These are phyloP conservation scores for Thunnus albacares DNA, from an alignment of 2,797 vertebrate species.

Conservation along the genomic window DNA sequence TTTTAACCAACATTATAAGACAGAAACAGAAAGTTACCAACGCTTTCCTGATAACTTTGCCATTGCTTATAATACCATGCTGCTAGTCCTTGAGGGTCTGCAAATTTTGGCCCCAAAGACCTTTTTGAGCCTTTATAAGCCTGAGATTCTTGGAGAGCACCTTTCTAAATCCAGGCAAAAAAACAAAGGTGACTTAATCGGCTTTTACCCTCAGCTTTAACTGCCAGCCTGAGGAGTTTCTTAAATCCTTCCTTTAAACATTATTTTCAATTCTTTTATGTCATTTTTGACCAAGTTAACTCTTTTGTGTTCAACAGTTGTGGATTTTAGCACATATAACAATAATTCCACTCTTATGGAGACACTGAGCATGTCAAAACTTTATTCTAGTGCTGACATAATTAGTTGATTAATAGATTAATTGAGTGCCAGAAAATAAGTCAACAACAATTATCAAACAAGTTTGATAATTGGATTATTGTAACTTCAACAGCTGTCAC, in stretches of 20 bases:
- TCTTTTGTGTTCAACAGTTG: no score
- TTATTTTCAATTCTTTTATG: not conserved
- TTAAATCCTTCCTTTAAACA: not conserved
- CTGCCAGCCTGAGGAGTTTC: not conserved
- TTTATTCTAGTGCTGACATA: not conserved
- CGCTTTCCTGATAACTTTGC: not conserved
- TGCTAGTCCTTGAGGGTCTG: not conserved
- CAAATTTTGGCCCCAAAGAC: not conserved
- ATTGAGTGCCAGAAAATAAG: no score
- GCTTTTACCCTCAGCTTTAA: not conserved
- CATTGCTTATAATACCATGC: not conserved
- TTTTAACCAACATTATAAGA: not conserved
- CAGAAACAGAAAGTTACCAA: not conserved
- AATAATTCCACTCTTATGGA: not conserved
- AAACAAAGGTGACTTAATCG: constrained; percentile 10
- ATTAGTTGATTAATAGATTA: no score
- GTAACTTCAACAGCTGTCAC: no score
- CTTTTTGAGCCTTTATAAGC: not conserved
- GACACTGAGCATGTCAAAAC: not conserved
- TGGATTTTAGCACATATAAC: not conserved
- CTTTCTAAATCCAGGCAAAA: not conserved
- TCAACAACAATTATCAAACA: no score
- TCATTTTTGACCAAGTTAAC: not conserved
- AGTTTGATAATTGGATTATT: no score
- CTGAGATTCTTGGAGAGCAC: not conserved